phyloP scores from a whole-genome alignment of 2,113 vertebrate genomes.

The Takifugu flavidus region DNA sequence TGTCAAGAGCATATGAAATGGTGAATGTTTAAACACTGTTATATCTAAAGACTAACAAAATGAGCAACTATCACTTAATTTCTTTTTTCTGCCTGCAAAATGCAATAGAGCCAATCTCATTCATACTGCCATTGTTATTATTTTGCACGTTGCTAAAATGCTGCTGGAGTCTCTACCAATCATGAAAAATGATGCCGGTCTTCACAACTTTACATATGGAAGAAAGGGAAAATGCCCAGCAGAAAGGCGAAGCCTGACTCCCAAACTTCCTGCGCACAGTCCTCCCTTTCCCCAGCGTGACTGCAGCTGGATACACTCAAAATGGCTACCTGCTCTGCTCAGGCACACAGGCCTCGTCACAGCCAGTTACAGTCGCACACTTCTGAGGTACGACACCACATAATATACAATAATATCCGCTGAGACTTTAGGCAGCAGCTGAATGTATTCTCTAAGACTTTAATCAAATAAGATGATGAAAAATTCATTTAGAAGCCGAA shows the following conservation, averaged over 20 bases:
- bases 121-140: neutral
- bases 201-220: neutral
- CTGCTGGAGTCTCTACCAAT: slow-evolving; percentile 6
- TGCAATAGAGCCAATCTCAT: slow-evolving; percentile 6
- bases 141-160: neutral
- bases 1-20: too few relatives aligned
- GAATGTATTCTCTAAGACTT: neutral
- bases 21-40: too few relatives aligned
- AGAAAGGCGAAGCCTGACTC: slow-evolving; percentile 50
- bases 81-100: too few relatives aligned
- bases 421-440: neutral
- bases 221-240: slow-evolving; percentile 23
- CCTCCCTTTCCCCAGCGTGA: slow-evolving; percentile 47
- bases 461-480: neutral
- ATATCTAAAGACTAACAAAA: too few relatives aligned
- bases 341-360: slow-evolving; percentile 24
- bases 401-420: neutral
- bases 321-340: slow-evolving; percentile 66
- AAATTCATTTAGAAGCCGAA: neutral
- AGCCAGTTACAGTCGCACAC: slow-evolving; percentile 9
- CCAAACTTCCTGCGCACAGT: slow-evolving; percentile 53
- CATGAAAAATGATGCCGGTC: neutral
- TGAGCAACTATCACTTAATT: too few relatives aligned
- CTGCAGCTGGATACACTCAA: slow-evolving; percentile 69
- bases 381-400: neutral